Percentiles rank a stretch among this genome's conserved stretches.
Evolutionary conservation across 2,797 vertebrate species (phyloP).

Genomic region (Crypturellus tataupa): DNA sequence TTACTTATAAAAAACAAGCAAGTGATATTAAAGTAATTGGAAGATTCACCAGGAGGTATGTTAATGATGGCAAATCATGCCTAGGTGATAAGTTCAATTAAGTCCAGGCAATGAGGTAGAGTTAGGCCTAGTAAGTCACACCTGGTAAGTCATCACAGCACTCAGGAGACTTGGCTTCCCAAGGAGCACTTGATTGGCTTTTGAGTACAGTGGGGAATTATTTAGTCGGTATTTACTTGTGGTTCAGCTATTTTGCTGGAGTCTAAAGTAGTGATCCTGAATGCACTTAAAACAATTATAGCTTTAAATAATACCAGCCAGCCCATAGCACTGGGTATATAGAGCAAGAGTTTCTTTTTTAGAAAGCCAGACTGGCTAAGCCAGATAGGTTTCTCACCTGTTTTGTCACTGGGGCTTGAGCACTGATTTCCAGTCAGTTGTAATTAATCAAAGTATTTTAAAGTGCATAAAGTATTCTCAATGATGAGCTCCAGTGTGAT

Average conservation of each 20-base stretch:
- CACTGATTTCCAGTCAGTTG: neutral
- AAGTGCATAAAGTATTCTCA: neutral
- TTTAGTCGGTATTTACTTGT: neutral
- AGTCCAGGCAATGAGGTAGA: neutral
- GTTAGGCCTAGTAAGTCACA: neutral
- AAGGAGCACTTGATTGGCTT: neutral
- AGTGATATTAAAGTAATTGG: neutral
- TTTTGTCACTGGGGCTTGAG: neutral
- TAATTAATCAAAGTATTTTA: neutral
- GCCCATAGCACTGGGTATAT: fast-evolving
- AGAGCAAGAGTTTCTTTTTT: neutral
- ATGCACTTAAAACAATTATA: neutral
- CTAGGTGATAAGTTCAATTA: neutral
- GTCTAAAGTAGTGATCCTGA: neutral
- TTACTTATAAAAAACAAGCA: neutral
- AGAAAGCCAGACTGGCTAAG: neutral
- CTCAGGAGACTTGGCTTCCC: neutral
- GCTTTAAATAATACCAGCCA: neutral
- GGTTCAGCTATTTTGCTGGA: neutral
- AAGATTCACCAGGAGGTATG: neutral
- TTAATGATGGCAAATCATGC: neutral
- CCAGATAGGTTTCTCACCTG: neutral
- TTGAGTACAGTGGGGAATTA: neutral
- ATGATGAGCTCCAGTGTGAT: neutral
- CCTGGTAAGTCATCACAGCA: neutral